These are phyloP conservation scores for Apodemus sylvaticus DNA, from an alignment of 2,113 vertebrate species.

Conservation along the genomic window DNA sequence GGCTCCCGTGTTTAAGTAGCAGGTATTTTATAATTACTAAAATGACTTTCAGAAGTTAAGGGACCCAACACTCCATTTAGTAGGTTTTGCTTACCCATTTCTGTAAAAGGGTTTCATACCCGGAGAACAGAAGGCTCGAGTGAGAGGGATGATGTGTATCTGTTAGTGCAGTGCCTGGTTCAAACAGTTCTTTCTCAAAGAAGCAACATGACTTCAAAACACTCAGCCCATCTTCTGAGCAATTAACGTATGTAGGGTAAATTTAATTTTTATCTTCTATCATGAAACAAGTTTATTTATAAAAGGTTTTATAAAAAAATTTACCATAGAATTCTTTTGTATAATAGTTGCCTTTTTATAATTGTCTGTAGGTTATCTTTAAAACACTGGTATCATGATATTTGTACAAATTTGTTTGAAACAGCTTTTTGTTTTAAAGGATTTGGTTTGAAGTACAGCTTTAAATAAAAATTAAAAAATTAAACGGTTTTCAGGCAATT, in stretches of 20 bases:
- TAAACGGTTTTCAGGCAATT: conserved; percentile 53
- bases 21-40: conserved; percentile 55
- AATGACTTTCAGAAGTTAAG: conserved; percentile 52
- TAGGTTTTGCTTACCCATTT: background rate
- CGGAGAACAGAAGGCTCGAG: conserved; percentile 6
- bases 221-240: conserved; percentile 39
- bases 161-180: conserved; percentile 47
- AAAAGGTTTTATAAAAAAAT: conserved; percentile 57
- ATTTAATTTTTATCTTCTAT: conserved; percentile 54
- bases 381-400: conserved; percentile 28
- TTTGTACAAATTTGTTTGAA: conserved; percentile 68
- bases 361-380: conserved; percentile 50
- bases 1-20: conserved; percentile 45
- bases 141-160: conserved; percentile 25
- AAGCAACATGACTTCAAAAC: conserved; percentile 51
- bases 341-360: conserved; percentile 48
- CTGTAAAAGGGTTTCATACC: conserved; percentile 42
- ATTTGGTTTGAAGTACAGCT: conserved; percentile 41
- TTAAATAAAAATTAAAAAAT: conserved; percentile 58
- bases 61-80: background rate
- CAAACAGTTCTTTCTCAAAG: conserved; percentile 48
- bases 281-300: conserved; percentile 67
- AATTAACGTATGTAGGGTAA: conserved; percentile 42
- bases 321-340: conserved; percentile 58
- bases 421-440: conserved; percentile 7